Conservation (phyloP, 2,113 vertebrate species). For the Vombatus ursinus region DNA sequence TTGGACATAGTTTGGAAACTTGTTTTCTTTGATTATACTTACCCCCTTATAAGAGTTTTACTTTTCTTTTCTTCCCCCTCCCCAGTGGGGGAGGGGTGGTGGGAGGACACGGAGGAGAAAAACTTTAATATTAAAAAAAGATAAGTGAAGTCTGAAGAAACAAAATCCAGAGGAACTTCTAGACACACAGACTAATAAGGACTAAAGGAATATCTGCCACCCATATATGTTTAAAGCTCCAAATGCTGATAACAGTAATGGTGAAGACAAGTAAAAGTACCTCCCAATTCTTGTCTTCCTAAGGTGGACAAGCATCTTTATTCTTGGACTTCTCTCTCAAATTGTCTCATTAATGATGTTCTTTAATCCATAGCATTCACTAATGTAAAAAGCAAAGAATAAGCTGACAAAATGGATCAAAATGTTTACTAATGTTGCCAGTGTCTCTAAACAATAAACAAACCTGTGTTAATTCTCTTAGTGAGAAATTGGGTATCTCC, state of each 20-base stretch:
- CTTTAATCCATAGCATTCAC: neutral
- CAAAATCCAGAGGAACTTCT: neutral
- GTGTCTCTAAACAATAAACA: too few relatives aligned
- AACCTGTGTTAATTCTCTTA: too few relatives aligned
- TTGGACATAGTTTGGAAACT: neutral
- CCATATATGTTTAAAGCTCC: neutral
- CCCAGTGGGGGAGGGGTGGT: neutral
- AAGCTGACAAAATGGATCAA: neutral
- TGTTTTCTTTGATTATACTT: neutral
- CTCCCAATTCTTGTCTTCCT: neutral
- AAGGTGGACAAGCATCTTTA: neutral
- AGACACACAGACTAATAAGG: neutral
- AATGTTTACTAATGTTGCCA: too few relatives aligned
- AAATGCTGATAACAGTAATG: neutral
- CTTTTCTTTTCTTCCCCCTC: neutral
- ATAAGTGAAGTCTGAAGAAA: slow-evolving; percentile 8
- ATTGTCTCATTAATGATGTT: neutral
- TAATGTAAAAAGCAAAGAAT: neutral
- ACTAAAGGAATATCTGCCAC: neutral
- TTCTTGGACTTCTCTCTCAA: slow-evolving; percentile 1
- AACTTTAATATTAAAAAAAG: neutral
- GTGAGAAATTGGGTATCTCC: neutral
- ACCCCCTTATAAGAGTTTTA: neutral
- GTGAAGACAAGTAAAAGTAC: neutral
- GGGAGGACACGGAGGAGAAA: neutral